A percentile compares a stretch with the other conserved stretches of the same genome.
Conservation (phyloP, 1,140 invertebrate species). For the Stegodyphus mimosarum region DNA sequence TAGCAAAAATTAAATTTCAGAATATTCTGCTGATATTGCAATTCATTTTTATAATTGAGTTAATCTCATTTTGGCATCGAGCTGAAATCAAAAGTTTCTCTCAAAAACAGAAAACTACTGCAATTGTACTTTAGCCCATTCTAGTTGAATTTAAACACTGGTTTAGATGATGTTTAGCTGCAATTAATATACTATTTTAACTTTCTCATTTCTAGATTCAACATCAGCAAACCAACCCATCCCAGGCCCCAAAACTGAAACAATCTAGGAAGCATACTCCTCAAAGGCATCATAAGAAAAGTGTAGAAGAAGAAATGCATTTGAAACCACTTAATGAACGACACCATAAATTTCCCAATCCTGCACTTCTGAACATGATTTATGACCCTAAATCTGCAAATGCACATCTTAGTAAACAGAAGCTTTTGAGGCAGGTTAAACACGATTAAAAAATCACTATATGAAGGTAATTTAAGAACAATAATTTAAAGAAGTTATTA, state of each 20-base stretch:
- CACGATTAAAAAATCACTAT: neutral
- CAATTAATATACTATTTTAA: neutral
- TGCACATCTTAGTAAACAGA: constrained; percentile 23
- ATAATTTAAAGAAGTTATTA: too few relatives aligned
- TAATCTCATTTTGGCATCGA: neutral
- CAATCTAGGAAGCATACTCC: constrained; percentile 20
- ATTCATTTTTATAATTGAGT: neutral
- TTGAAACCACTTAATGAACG: constrained; percentile 42
- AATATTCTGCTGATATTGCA: neutral
- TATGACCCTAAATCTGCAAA: neutral
- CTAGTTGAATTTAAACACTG: neutral
- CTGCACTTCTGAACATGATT: constrained; percentile 18
- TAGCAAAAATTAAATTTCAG: too few relatives aligned
- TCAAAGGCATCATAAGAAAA: constrained; percentile 49
- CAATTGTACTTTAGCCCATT: neutral
- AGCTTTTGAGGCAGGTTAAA: constrained; percentile 25
- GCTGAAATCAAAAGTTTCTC: too few relatives aligned
- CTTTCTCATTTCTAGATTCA: neutral
- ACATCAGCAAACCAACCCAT: neutral
- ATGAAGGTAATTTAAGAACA: too few relatives aligned
- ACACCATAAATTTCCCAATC: constrained; percentile 51
- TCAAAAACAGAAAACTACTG: neutral
- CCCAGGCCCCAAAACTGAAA: constrained; percentile 8
- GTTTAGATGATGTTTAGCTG: neutral
- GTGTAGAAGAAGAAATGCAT: constrained; percentile 56